Evolutionary conservation across 2,888 invertebrate genomes (phyloP).

Genomic region (Mythimna pallens): DNA sequence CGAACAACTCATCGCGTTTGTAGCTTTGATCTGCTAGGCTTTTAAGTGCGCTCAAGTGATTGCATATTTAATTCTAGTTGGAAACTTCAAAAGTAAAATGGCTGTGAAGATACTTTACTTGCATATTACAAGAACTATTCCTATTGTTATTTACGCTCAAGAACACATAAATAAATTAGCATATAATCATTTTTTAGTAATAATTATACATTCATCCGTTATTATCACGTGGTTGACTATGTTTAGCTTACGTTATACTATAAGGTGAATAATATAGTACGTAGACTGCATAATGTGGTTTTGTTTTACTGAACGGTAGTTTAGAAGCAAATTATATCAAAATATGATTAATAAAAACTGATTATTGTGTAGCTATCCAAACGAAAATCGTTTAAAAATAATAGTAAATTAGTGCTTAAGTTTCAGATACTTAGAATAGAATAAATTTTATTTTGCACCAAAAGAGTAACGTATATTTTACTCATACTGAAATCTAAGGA

Average conservation of each 20-base stretch:
- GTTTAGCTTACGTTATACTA: slow-evolving; percentile 18
- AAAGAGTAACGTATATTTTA: too few species aligned
- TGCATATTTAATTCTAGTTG: not conserved
- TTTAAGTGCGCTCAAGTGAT: not conserved
- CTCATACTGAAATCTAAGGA: too few species aligned
- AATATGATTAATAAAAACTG: too few species aligned
- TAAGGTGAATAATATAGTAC: not conserved
- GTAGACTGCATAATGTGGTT: not conserved
- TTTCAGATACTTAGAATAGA: too few species aligned
- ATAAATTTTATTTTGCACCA: too few species aligned
- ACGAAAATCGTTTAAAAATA: too few species aligned
- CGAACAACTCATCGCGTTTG: not conserved
- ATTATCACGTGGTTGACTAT: slow-evolving; percentile 1
- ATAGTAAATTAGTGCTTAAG: too few species aligned
- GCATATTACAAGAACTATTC: not conserved
- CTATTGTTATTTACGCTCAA: slow-evolving; percentile 4
- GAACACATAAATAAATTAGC: not conserved
- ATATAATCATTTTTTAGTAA: not conserved
- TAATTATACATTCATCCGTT: slow-evolving; percentile 10
- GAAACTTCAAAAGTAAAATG: not conserved
- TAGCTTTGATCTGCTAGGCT: not conserved
- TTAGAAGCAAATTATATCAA: not conserved
- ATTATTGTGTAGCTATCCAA: too few species aligned
- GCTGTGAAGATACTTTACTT: not conserved
- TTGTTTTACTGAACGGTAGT: not conserved